Base-by-base conservation (phyloP, 2,113 vertebrate genomes). In the pig (Sus scrofa) region DNA sequence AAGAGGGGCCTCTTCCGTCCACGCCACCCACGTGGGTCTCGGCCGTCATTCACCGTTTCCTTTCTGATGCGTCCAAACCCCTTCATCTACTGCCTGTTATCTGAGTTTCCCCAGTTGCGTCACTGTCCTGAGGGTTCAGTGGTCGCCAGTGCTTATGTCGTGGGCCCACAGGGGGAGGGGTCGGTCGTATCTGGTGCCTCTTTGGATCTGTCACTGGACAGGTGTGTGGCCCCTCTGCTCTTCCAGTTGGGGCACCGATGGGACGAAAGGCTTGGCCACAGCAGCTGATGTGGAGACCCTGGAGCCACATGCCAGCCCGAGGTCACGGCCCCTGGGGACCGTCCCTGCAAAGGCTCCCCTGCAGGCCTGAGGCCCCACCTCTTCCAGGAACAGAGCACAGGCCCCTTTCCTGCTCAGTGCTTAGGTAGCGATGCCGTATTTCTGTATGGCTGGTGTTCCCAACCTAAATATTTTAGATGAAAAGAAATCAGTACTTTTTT, bases 321-420 rank as follows among this genome's bases (percentile, higher is more conserved):
- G 32, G 77, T 26, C 77, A 77, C 24, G 62, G 56, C 13, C 77
- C 13, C 30, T 3, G 20, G 39, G 27, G 10, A 0, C 1, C 4
- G 34, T 19, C 20, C 63, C 7, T 15, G 56, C 44, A 8, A 44
- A 44, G 44, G 4, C 44, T n/a, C 44, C 44, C 24, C 39, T 56
- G 56, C 26, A 37, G 34, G 56, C 27, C 56, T 24, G 20, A 24
- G 70, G 14, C 27, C 70, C 56, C 3, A 0, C 52, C 18, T 16
- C 7, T 1, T 3, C 70, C 2, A 2, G 20, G 30, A 0, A 78
- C 2, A 44, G 16, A 0, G 1, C 3, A 4, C 0, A 1, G 4
- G 27, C 26, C 26, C 30, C 15, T 27, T 12, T 24, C 2, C 65
- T 4, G 0, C 39, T 22, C 26, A 11, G 65, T 1, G 0, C 12